A percentile compares a stretch with the other conserved stretches of the same genome.
These are phyloP conservation scores for Dynastes hyllus DNA, from an alignment of 2,888 invertebrate genomes.

Conservation along the genomic window DNA sequence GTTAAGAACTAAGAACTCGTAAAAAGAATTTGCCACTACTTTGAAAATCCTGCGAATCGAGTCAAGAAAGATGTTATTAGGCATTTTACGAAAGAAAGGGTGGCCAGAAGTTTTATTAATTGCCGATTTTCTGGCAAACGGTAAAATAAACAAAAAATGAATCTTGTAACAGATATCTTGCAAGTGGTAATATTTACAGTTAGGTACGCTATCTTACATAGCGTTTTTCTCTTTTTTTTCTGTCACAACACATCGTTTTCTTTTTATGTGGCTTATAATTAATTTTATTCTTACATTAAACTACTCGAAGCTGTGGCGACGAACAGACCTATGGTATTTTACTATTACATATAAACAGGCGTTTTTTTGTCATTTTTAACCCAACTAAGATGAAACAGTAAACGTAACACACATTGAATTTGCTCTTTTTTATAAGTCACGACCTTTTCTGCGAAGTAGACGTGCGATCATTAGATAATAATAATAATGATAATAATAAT, in stretches of 20 bases:
- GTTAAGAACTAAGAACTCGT: too few species aligned
- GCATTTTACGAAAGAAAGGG: too few species aligned
- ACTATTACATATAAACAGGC: conserved; percentile 34
- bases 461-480: conserved; percentile 35
- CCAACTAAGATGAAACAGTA: conserved; percentile 5
- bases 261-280: conserved; percentile 6
- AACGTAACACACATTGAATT: neutral
- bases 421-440: conserved; percentile 12
- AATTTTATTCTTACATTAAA: conserved; percentile 50
- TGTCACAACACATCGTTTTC: conserved; percentile 38
- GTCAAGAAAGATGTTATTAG: too few species aligned
- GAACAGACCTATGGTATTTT: conserved; percentile 44
- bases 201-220: conserved; percentile 52
- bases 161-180: conserved; percentile 52
- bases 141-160: conserved; percentile 48
- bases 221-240: conserved; percentile 18
- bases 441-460: conserved; percentile 41
- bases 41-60: too few species aligned
- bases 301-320: conserved; percentile 56
- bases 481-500: too few species aligned
- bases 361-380: conserved; percentile 26
- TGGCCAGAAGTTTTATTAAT: conserved; percentile 42
- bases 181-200: conserved; percentile 53
- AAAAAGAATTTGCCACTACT: too few species aligned
- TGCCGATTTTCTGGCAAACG: conserved; percentile 52